Percentiles rank a stretch among this genome's conserved stretches.
phyloP scores from a whole-genome alignment of 1,140 invertebrate genomes.

The Callitettix versicolor region DNA sequence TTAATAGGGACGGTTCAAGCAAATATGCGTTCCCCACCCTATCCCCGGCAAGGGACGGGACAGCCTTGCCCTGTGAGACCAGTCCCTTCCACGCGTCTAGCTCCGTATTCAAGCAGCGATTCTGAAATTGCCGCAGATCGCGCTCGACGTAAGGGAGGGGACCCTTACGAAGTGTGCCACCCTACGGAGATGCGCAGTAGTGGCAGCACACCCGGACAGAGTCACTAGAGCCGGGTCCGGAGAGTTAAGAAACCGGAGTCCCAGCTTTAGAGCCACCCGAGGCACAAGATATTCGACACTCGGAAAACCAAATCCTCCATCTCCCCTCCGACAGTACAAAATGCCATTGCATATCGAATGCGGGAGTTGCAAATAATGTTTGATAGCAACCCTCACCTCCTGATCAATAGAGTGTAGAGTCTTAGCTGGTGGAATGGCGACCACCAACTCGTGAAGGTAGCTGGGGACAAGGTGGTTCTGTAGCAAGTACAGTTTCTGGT shows the following conservation, averaged over 20 bases:
- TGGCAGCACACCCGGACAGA: neutral
- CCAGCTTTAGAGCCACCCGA: neutral
- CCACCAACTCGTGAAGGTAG: neutral
- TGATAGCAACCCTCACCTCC: neutral
- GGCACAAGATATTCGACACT: neutral
- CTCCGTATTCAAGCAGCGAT: neutral
- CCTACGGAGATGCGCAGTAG: constrained; percentile 6
- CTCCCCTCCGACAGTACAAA: too few relatives aligned
- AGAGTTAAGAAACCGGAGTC: neutral
- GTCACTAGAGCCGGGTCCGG: neutral
- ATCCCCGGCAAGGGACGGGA: neutral
- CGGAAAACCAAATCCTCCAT: neutral
- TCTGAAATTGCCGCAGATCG: neutral
- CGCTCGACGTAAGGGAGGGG: neutral
- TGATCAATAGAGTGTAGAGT: neutral
- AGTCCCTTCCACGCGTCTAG: neutral
- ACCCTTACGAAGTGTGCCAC: neutral
- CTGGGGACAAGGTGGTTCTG: neutral
- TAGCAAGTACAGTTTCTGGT: too few relatives aligned
- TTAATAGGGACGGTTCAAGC: constrained; percentile 2
- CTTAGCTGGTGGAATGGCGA: neutral
- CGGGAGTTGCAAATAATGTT: too few relatives aligned
- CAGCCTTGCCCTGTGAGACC: neutral
- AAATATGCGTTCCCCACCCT: constrained; percentile 5
- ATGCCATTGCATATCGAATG: too few relatives aligned